Evolutionary conservation across 2,113 vertebrate species (phyloP).

Genomic region (Ceyx cyanopectus): DNA sequence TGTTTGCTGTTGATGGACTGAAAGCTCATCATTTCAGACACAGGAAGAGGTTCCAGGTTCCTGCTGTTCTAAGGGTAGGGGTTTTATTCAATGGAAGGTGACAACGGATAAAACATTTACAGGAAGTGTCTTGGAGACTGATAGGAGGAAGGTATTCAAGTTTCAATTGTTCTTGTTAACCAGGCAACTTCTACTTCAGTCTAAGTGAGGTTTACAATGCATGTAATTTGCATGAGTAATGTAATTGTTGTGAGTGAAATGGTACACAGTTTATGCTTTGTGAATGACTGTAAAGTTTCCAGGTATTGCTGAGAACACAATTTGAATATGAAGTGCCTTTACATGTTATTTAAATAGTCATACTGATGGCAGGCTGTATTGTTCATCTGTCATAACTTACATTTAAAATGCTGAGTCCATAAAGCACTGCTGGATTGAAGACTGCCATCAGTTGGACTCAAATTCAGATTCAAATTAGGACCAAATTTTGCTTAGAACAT

Average conservation of each 20-base stretch:
- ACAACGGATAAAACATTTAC: neutral
- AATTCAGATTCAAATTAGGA: neutral
- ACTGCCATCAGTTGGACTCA: fast-evolving
- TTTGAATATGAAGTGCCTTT: neutral
- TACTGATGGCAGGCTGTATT: neutral
- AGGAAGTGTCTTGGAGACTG: neutral
- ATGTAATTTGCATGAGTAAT: neutral
- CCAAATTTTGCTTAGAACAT: neutral
- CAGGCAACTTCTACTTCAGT: neutral
- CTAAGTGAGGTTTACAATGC: fast-evolving
- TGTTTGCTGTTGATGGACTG: neutral
- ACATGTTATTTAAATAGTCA: neutral
- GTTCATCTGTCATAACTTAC: neutral
- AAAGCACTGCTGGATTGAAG: neutral
- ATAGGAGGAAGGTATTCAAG: neutral
- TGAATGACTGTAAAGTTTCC: neutral
- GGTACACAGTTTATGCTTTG: neutral
- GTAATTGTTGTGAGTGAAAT: neutral
- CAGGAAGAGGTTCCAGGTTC: neutral
- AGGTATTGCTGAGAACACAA: neutral
- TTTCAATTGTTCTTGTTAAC: neutral
- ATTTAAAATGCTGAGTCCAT: neutral
- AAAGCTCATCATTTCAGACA: neutral
- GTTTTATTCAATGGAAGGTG: neutral
- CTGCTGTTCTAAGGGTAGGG: neutral